Conservation (phyloP, 2,888 invertebrate species). For the Cheilosia impressa region DNA sequence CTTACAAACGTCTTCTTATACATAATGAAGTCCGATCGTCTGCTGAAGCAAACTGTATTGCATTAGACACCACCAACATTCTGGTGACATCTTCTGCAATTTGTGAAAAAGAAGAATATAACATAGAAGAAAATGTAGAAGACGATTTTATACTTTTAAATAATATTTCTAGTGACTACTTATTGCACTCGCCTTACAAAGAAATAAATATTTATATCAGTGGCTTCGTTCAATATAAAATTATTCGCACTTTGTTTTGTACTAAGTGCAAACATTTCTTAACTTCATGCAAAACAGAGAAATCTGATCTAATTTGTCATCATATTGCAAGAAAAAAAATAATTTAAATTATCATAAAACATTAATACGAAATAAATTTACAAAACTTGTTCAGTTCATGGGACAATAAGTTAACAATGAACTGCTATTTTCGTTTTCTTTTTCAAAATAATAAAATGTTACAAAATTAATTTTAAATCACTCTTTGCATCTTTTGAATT, state of each 20-base stretch:
- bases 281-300: not conserved
- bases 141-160: not conserved
- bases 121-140: not conserved
- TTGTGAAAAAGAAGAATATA: not conserved
- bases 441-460: too few relatives aligned
- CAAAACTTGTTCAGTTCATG: too few relatives aligned
- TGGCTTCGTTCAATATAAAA: not conserved
- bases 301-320: not conserved
- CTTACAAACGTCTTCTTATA: conserved; percentile 7
- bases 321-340: too few relatives aligned
- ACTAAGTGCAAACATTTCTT: not conserved
- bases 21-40: conserved; percentile 21
- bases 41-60: conserved; percentile 27
- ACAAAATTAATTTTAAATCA: too few relatives aligned
- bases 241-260: not conserved
- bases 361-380: too few relatives aligned
- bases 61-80: not conserved
- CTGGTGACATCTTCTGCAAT: not conserved
- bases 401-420: too few relatives aligned
- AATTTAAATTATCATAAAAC: too few relatives aligned
- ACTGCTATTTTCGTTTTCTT: too few relatives aligned
- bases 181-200: not conserved
- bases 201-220: not conserved
- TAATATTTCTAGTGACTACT: not conserved
- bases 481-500: too few relatives aligned